Base-by-base conservation (phyloP, 2,113 vertebrate genomes). In the Zosterops pallidus region DNA sequence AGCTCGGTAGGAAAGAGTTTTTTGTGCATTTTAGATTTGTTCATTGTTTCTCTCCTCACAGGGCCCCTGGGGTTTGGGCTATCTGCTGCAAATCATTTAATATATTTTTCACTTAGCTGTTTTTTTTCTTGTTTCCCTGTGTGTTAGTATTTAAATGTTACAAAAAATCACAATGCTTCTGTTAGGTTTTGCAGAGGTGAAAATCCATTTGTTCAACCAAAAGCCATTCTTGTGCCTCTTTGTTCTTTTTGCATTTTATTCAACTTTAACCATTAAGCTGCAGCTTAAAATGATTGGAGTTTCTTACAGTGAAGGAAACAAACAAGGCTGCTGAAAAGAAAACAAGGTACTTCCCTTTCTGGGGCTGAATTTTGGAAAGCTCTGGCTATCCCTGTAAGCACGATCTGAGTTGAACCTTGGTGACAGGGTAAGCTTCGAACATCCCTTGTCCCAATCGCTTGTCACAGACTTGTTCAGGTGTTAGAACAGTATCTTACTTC, bases 191-290 rank as follows among this genome's bases (percentile, higher is more conserved):
- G 62, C 94, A 90, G 62, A 94, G 42, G 21, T 96, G 62, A 96
- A 90, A 97, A 96, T 94, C 49, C 68, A 90, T 94, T 96, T 96
- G 83, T 53, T 95, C 69, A 96, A 86, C 14, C 76, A 77, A 89
- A 95, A 93, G 20, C 44, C 23, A 52, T 77, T 75, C 42, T 93
- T 18, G 25, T 82, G 88, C 52, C 41, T 80, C 52, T 76, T 94
- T 95, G 67, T 47, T 92, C 55, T 85, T 86, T 41, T 65, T 92
- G 29, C 46, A 41, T 75, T 80, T 96, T 96, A 47, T 83, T 83
- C 41, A 81, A 11, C 83, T 95, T 93, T 94, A 49, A 41, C 74
- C 19, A 87, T 68, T 81, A 59, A 70, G n/a, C 37, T 90, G 49
- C 31, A 94, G 33, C 35, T n/a, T n/a, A 96, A 89, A 91, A 56